phyloP scores from a whole-genome alignment of 2,797 vertebrate genomes.

The Onychomys leucogaster region DNA sequence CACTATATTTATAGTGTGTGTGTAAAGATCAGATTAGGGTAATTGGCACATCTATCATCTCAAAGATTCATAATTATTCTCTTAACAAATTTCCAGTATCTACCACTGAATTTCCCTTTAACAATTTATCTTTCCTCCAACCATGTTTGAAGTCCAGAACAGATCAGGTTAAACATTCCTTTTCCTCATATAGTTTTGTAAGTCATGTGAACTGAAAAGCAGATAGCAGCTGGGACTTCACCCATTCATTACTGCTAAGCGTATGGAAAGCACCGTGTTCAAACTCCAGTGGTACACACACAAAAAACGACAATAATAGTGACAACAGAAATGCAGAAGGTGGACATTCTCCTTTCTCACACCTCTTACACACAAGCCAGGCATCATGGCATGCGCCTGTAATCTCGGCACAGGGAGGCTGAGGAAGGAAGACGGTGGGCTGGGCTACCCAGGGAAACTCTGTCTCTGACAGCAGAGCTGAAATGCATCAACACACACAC shows the following conservation, averaged over 20 bases:
- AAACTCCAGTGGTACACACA: neutral
- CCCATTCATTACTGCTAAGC: neutral
- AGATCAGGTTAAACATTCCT: slow-evolving; percentile 6
- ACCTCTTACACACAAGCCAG: neutral
- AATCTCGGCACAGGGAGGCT: neutral
- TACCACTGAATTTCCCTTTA: neutral
- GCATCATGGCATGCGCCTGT: no score
- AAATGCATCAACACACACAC: no score
- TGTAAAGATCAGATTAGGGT: neutral
- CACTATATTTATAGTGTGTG: neutral
- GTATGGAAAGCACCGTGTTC: neutral
- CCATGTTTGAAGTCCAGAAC: neutral
- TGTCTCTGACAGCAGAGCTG: neutral
- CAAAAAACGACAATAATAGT: neutral
- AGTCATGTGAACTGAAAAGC: neutral
- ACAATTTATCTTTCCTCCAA: neutral
- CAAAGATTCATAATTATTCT: neutral
- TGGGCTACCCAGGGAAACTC: neutral
- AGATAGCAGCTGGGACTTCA: neutral
- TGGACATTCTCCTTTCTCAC: slow-evolving; percentile 3
- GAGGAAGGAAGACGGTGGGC: neutral
- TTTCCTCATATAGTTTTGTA: neutral
- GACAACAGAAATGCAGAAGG: slow-evolving; percentile 4
- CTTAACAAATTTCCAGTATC: neutral
- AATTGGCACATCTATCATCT: neutral